Conservation (phyloP, 2,888 invertebrate genomes). For the Cheilosia pagana region DNA sequence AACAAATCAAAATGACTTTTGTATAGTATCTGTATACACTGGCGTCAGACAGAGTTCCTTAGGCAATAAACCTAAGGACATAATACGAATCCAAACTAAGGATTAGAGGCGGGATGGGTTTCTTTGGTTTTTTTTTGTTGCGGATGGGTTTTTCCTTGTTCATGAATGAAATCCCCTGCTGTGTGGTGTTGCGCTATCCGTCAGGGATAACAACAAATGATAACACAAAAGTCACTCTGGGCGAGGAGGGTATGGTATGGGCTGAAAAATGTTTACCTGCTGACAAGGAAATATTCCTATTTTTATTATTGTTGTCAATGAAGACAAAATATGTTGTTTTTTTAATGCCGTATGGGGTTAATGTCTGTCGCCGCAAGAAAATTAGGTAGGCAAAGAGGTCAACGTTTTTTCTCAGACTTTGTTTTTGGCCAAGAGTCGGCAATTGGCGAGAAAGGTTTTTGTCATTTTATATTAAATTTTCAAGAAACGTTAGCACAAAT, state of each 20-base stretch:
- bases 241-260: slow-evolving; percentile 8
- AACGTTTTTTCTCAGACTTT: not conserved
- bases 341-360: slow-evolving; percentile 14
- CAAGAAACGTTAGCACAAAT: not conserved
- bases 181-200: slow-evolving; percentile 67
- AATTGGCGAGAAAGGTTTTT: too few relatives aligned
- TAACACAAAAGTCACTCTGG: slow-evolving; percentile 54
- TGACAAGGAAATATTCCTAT: slow-evolving; percentile 1
- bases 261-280: slow-evolving; percentile 22
- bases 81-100: slow-evolving; percentile 6
- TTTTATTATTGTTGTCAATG: slow-evolving; percentile 22
- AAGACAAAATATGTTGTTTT: slow-evolving; percentile 13
- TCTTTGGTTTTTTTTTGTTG: slow-evolving; percentile 21
- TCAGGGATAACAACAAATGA: slow-evolving; percentile 52
- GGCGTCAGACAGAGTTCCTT: slow-evolving; percentile 61
- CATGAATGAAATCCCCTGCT: slow-evolving; percentile 78
- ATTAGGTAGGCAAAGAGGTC: slow-evolving; percentile 20
- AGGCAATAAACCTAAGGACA: slow-evolving; percentile 50
- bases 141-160: slow-evolving; percentile 36
- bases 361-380: slow-evolving; percentile 45
- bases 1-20: slow-evolving; percentile 52
- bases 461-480: too few relatives aligned
- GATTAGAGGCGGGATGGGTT: slow-evolving; percentile 46
- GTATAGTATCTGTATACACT: slow-evolving; percentile 38
- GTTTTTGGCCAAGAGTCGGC: not conserved